Base-by-base conservation (phyloP, 2,113 vertebrate species). In the Cyanistes caeruleus region DNA sequence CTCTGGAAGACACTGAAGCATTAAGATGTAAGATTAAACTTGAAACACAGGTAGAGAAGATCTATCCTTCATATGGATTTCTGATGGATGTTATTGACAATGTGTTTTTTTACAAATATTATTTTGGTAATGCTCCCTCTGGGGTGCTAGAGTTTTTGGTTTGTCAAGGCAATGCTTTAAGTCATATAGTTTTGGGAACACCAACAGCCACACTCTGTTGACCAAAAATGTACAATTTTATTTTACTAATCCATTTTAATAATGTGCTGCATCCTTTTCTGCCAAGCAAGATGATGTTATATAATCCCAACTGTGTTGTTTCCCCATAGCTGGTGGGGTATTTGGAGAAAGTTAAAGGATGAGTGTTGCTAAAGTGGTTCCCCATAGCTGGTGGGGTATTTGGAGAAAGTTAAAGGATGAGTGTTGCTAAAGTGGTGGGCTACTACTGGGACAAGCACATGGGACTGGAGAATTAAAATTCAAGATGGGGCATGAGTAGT, bases 401-500 rank as follows among this genome's bases (percentile, higher is more conserved):
- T 90, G 60, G 63, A 58, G 31, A 31, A 87, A 62, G n/a, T 18
- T 84, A 28, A 22, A 51, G 5, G 28, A 41, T 18, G 7, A 41
- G 5, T 35, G 14, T 33, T 76, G 63, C 23, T 24, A 11, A 83
- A 85, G 8, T 33, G 30, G 11, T 53, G 75, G 81, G 55, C 33
- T 75, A 15, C 31, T 33, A 44, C 2, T 90, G 67, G 24, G 12
- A 63, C 14, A 63, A 75, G 24, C 4, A 49, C 14, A 9, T 28
- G 35, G 43, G 37, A 68, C 30, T 59, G 11, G 48, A 60, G 28
- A 90, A 83, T 15, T 58, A 79, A 55, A 90, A 63, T 13, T 76
- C 52, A 78, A 21, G 25, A 46, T 15, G 25, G 15, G 14, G 12
- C 33, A 79, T 0, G 0, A 78, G 12, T 39, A 55, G 46, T 9